These are phyloP conservation scores for Aurelia aurita DNA, from an alignment of 30 jellyfish, hydroid and myxozoan genomes.

Conservation along the genomic window DNA sequence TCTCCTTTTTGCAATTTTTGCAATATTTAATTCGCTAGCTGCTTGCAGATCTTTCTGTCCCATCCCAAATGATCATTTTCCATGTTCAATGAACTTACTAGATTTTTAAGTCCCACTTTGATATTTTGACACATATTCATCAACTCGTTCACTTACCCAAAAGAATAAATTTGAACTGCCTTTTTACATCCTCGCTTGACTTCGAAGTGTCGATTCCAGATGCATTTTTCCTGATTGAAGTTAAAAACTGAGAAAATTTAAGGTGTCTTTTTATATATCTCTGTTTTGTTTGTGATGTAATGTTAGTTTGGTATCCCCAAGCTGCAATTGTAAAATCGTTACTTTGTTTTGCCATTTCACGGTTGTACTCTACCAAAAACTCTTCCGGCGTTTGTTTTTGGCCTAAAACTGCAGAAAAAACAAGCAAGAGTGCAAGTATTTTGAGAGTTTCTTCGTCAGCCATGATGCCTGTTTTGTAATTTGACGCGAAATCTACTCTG, in stretches of 20 bases:
- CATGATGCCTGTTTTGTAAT: no score
- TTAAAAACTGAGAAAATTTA: constrained; percentile 35
- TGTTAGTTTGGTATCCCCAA: constrained; percentile 76
- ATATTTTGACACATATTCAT: no score
- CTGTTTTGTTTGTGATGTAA: constrained; percentile 75
- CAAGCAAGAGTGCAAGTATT: no score
- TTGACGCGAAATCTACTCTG: constrained; percentile 14
- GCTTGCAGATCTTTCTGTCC: no score
- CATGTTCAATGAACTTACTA: no score
- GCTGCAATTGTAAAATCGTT: constrained; percentile 38
- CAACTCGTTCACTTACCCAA: background rate
- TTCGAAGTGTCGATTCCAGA: constrained; percentile 42
- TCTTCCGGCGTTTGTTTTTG: background rate
- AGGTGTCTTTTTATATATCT: constrained; percentile 50
- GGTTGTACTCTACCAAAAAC: constrained; percentile 36
- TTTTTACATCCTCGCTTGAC: constrained; percentile 49
- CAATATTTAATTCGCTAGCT: no score
- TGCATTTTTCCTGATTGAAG: constrained; percentile 67
- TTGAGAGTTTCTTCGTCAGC: no score
- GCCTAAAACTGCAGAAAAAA: no score
- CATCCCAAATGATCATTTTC: no score
- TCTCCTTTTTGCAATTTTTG: no score
- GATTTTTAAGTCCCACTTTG: no score
- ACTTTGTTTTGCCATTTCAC: no score
- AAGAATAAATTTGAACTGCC: constrained; percentile 73